Percentiles rank a stretch among this genome's conserved stretches.
These are phyloP conservation scores for Metalampra italica DNA, from an alignment of 2,888 invertebrate species.

Conservation along the genomic window DNA sequence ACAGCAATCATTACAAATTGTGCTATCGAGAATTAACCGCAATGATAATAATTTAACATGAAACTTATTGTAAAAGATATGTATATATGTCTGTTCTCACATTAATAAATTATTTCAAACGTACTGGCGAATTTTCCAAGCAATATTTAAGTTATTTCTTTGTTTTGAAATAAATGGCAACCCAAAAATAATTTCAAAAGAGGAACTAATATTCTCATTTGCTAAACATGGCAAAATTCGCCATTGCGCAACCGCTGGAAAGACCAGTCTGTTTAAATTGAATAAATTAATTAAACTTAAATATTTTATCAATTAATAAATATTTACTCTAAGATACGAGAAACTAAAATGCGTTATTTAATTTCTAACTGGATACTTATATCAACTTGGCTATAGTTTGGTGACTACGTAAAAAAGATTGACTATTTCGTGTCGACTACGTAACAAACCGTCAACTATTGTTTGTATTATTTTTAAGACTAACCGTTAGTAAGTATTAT, in stretches of 20 bases:
- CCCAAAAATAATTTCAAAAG: neutral
- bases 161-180: neutral
- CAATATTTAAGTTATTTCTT: too few relatives aligned
- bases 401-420: too few relatives aligned
- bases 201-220: neutral
- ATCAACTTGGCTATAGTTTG: too few relatives aligned
- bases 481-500: too few relatives aligned
- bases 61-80: slow-evolving; percentile 71
- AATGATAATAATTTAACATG: slow-evolving; percentile 38
- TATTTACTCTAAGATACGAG: neutral
- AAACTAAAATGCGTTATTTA: neutral
- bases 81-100: slow-evolving; percentile 53
- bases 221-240: slow-evolving; percentile 7
- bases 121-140: slow-evolving; percentile 10
- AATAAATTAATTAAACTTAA: slow-evolving; percentile 21
- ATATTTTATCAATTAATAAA: slow-evolving; percentile 18
- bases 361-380: neutral
- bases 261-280: slow-evolving; percentile 19
- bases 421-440: too few relatives aligned
- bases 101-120: slow-evolving; percentile 24
- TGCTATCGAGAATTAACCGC: slow-evolving; percentile 14
- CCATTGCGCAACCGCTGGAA: slow-evolving; percentile 13
- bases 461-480: too few relatives aligned
- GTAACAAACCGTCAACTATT: too few relatives aligned
- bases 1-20: neutral